A percentile compares a stretch with the other conserved stretches of the same genome.
Evolutionary conservation across 2,888 invertebrate genomes (phyloP).

Genomic region (Pristionchus entomophagus): DNA sequence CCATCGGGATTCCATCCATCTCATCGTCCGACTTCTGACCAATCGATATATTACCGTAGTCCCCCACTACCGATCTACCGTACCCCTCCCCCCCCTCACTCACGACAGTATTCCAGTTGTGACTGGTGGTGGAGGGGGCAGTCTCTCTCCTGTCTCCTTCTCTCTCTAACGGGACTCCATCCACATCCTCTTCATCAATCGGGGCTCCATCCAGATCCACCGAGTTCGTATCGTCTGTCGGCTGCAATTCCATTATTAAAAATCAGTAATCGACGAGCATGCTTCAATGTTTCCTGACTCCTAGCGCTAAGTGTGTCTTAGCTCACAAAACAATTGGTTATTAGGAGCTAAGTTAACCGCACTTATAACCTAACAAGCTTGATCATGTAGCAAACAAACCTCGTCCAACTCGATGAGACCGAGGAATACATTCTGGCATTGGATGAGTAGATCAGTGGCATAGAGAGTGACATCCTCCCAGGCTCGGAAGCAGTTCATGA

Average conservation of each 20-base stretch:
- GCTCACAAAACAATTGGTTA: too few relatives aligned
- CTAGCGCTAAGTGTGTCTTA: too few relatives aligned
- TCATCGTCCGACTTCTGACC: constrained; percentile 48
- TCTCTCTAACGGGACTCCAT: constrained; percentile 55
- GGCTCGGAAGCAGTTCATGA: constrained; percentile 86
- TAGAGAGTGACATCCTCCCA: constrained; percentile 99
- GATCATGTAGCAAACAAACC: not conserved
- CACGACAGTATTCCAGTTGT: constrained; percentile 45
- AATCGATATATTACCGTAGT: not conserved
- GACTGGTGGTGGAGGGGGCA: not conserved
- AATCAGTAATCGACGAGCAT: too few relatives aligned
- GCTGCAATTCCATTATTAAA: constrained; percentile 80
- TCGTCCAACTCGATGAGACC: constrained; percentile 81
- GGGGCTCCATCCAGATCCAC: constrained; percentile 49
- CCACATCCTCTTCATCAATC: constrained; percentile 59
- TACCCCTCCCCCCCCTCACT: not conserved
- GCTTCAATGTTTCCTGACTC: too few relatives aligned
- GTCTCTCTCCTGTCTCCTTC: not conserved
- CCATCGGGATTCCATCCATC: constrained; percentile 58
- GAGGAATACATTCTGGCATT: constrained; percentile 90
- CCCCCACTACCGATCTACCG: not conserved
- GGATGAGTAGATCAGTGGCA: constrained; percentile 90
- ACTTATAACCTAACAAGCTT: too few relatives aligned
- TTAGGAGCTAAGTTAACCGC: too few relatives aligned
- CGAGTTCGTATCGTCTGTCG: constrained; percentile 83